These are phyloP conservation scores for Cossypha heuglini DNA, from an alignment of 2,797 vertebrate genomes.

Conservation along the genomic window DNA sequence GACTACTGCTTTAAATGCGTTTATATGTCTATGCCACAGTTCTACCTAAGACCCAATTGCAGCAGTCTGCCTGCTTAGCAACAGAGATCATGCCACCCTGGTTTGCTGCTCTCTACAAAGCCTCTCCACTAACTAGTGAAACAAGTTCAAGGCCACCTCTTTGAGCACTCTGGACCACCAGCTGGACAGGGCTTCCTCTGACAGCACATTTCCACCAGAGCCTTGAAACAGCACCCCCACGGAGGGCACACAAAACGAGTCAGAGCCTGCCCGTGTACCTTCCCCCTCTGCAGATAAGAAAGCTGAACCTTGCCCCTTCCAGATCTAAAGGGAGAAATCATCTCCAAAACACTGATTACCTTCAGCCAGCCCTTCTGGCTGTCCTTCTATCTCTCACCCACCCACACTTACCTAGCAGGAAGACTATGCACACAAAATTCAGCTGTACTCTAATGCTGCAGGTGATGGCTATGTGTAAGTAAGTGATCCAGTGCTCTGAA, in stretches of 20 bases:
- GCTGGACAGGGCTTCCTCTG: background rate
- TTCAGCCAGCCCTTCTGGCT: background rate
- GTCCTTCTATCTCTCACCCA: background rate
- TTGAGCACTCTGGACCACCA: background rate
- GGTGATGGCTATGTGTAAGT: background rate
- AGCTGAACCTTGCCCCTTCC: constrained; percentile 51
- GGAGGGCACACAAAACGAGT: background rate
- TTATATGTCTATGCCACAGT: background rate
- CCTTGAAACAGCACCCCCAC: background rate
- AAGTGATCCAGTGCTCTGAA: background rate
- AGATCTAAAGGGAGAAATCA: constrained; percentile 29
- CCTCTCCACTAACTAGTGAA: background rate
- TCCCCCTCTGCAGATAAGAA: constrained; percentile 44
- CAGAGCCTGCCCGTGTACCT: background rate
- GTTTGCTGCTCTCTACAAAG: background rate
- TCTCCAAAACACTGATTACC: constrained; percentile 19
- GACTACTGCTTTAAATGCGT: background rate
- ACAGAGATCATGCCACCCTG: background rate
- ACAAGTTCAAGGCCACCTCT: constrained; percentile 13
- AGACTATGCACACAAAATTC: background rate
- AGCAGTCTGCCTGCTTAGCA: constrained; percentile 16
- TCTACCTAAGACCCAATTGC: background rate
- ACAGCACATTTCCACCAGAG: background rate
- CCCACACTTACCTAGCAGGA: background rate
- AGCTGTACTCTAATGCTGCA: background rate